phyloP scores from a whole-genome alignment of 2,888 invertebrate species.

The Halictus ligatus region DNA sequence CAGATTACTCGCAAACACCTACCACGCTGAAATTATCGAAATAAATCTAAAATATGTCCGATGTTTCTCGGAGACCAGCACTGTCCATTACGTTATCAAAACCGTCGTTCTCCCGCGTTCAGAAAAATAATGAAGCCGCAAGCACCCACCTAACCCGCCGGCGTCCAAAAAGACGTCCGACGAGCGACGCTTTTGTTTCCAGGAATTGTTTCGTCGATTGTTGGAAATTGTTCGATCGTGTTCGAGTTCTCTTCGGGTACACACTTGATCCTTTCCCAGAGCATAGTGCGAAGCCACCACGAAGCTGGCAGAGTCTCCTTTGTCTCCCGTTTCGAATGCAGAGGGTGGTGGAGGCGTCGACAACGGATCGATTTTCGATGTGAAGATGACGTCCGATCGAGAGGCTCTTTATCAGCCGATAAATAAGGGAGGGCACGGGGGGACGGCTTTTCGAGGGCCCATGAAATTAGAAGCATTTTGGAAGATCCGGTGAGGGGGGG shows the following conservation, averaged over 20 bases:
- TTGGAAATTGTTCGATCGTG: constrained; percentile 1
- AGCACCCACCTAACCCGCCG: background rate
- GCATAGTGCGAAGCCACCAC: constrained; percentile 9
- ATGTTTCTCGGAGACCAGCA: background rate
- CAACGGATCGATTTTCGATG: constrained; percentile 33
- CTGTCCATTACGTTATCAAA: background rate
- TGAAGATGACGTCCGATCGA: constrained; percentile 11
- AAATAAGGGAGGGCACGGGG: constrained; percentile 16
- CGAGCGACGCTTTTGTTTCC: background rate
- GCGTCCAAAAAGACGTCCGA: background rate
- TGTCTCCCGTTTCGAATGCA: background rate
- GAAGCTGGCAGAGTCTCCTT: background rate
- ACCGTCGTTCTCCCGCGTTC: background rate
- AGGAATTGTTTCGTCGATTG: background rate
- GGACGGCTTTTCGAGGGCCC: constrained; percentile 20
- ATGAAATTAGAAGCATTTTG: constrained; percentile 56
- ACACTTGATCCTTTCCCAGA: constrained; percentile 10
- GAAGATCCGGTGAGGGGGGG: constrained; percentile 1
- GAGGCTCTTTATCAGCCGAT: constrained; percentile 26
- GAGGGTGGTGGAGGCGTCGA: background rate
- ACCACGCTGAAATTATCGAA: background rate
- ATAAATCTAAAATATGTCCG: background rate
- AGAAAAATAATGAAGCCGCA: background rate
- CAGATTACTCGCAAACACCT: too few relatives aligned
- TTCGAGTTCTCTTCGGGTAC: background rate